A percentile compares a stretch with the other conserved stretches of the same genome.
Evolutionary conservation across 92 coral and sea anemone genomes (phyloP).

Genomic region (Galaxea fascicularis): DNA sequence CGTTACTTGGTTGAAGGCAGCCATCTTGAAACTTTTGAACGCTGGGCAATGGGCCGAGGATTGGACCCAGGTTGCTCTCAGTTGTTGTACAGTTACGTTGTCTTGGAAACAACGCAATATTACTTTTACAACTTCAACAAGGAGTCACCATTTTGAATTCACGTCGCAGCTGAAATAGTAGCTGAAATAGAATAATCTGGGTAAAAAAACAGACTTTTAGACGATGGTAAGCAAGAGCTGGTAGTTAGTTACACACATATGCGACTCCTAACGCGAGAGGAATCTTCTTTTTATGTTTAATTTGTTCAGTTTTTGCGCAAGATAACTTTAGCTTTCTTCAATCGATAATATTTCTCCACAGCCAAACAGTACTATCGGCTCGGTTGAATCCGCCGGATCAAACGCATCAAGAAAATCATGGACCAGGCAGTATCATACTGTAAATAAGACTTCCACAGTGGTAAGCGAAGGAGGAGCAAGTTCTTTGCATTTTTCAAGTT

Average conservation of each 20-base stretch:
- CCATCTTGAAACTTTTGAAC: constrained; percentile 36
- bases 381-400: constrained; percentile 94
- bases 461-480: constrained; percentile 54
- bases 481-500: background rate
- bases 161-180: constrained; percentile 12
- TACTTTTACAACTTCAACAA: constrained; percentile 17
- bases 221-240: constrained; percentile 22
- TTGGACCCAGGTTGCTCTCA: constrained; percentile 17
- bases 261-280: background rate
- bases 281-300: background rate
- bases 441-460: constrained; percentile 96
- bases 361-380: constrained; percentile 93
- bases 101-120: constrained; percentile 55
- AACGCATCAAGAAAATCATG: constrained; percentile 90
- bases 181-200: constrained; percentile 5
- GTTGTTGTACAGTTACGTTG: constrained; percentile 33
- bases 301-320: background rate
- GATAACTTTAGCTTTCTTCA: too few relatives aligned
- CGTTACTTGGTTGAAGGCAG: background rate
- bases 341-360: constrained; percentile 38
- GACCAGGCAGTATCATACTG: constrained; percentile 93
- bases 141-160: constrained; percentile 69
- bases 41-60: background rate
- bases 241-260: background rate
- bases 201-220: background rate